Evolutionary conservation across 2,113 vertebrate genomes (phyloP).

Genomic region (Macaca fascicularis): DNA sequence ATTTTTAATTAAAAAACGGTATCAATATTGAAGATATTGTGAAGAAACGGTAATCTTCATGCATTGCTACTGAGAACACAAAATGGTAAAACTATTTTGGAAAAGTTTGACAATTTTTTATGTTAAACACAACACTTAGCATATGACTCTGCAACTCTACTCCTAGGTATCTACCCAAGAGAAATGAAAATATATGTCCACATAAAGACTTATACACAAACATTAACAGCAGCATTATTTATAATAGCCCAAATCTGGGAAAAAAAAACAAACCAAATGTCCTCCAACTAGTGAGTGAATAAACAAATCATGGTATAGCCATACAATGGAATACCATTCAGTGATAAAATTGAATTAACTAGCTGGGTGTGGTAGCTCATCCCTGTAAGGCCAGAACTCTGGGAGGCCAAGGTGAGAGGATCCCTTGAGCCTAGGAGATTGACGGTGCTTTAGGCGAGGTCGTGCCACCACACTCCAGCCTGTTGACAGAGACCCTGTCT

Average conservation of each 20-base stretch:
- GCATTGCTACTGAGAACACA: neutral
- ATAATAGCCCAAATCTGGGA: neutral
- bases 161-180: neutral
- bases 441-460: too few relatives aligned
- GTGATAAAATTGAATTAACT: neutral
- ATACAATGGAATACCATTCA: neutral
- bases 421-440: too few relatives aligned
- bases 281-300: neutral
- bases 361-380: too few relatives aligned
- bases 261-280: neutral
- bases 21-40: neutral
- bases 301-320: neutral
- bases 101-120: slow-evolving; percentile 30
- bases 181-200: slow-evolving; percentile 36
- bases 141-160: neutral
- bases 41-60: neutral
- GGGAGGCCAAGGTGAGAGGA: too few relatives aligned
- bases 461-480: too few relatives aligned
- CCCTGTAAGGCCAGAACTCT: too few relatives aligned
- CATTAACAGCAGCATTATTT: neutral
- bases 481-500: too few relatives aligned
- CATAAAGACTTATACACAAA: slow-evolving; percentile 19
- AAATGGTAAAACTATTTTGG: neutral
- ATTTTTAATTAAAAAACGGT: neutral
- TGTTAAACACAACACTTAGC: slow-evolving; percentile 2